phyloP scores from a whole-genome alignment of 2,113 vertebrate species.

The Craseonycteris thonglongyai region DNA sequence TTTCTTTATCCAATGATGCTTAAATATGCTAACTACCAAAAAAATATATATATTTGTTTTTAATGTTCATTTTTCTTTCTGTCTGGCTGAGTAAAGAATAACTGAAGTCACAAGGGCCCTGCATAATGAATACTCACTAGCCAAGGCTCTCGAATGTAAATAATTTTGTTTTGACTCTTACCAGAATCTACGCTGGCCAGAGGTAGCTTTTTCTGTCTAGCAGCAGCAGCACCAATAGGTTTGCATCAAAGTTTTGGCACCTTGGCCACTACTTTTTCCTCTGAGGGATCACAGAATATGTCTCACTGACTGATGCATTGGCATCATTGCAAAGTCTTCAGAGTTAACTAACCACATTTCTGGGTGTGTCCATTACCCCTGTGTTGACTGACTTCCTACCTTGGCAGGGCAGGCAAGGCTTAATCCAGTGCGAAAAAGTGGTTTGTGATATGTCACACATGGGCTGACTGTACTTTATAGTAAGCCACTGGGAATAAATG shows the following conservation, averaged over 20 bases:
- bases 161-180: constrained; percentile 12
- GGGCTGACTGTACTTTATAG: not conserved
- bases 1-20: not conserved
- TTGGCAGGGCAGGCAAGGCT: not conserved
- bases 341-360: not conserved
- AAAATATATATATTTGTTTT: not conserved
- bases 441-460: not conserved
- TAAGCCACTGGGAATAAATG: not conserved
- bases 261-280: not conserved
- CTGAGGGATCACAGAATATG: not conserved
- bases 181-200: not conserved
- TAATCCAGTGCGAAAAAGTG: not conserved
- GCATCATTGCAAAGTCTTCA: not conserved
- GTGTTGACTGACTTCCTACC: not conserved
- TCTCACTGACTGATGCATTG: not conserved
- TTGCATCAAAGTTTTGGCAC: constrained; percentile 12
- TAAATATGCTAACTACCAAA: not conserved
- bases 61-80: not conserved
- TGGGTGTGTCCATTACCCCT: not conserved
- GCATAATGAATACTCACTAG: not conserved
- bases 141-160: constrained; percentile 1
- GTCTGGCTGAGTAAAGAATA: not conserved
- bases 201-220: not conserved
- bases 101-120: not conserved
- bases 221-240: not conserved